phyloP scores from a whole-genome alignment of 2,888 invertebrate genomes.

The Cantharis lateralis region DNA sequence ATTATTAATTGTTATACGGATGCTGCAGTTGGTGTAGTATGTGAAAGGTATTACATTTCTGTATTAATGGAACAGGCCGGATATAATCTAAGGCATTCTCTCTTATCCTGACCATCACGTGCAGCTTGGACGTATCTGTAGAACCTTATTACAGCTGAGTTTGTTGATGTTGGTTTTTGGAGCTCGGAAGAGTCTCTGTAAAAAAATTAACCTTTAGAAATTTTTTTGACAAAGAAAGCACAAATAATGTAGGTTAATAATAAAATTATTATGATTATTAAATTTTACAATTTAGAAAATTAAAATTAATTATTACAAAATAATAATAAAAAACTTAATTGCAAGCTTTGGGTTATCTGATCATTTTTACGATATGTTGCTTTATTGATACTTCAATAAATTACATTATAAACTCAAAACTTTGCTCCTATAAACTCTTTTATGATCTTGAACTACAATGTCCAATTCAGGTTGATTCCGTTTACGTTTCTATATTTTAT shows the following conservation, averaged over 20 bases:
- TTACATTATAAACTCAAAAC: not conserved
- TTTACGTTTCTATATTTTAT: not conserved
- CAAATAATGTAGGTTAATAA: not conserved
- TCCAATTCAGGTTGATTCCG: not conserved
- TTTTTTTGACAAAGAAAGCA: not conserved
- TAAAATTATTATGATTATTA: not conserved
- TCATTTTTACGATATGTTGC: not conserved
- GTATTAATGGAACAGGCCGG: constrained; percentile 72
- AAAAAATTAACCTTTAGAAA: constrained; percentile 44
- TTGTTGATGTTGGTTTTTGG: constrained; percentile 68
- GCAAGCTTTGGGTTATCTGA: not conserved
- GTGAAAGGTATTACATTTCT: constrained; percentile 49
- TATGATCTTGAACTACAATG: not conserved
- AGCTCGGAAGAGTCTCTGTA: constrained; percentile 76
- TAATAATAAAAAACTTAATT: not conserved
- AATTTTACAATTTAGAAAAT: not conserved
- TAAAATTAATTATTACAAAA: not conserved
- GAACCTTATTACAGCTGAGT: constrained; percentile 73
- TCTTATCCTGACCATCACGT: constrained; percentile 80
- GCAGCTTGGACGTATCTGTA: constrained; percentile 81
- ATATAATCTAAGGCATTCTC: constrained; percentile 72
- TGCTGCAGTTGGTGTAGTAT: not conserved
- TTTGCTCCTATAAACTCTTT: not conserved
- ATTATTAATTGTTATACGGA: not conserved
- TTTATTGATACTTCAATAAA: not conserved